Conservation (phyloP, 2,888 invertebrate genomes). For the Caenorhabditis wallacei region DNA sequence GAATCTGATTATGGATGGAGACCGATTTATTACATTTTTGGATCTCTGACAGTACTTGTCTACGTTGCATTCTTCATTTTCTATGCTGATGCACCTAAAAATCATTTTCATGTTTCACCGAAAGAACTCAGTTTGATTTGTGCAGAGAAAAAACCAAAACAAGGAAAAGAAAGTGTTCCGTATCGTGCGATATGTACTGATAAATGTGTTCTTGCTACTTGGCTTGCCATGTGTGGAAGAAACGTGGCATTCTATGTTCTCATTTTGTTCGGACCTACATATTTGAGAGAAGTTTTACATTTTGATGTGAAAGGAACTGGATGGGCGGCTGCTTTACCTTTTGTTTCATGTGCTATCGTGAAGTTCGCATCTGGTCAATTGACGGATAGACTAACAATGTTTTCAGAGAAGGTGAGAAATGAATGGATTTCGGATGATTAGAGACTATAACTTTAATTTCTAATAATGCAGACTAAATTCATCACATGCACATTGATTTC, state of each 20-base stretch:
- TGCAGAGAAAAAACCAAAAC: constrained; percentile 40
- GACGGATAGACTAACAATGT: constrained; percentile 64
- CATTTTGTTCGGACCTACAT: constrained; percentile 70
- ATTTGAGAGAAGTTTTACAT: constrained; percentile 67
- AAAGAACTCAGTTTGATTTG: constrained; percentile 59
- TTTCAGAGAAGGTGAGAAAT: constrained; percentile 60
- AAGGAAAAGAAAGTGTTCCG: constrained; percentile 58
- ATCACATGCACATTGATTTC: constrained; percentile 41
- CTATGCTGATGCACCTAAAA: constrained; percentile 65
- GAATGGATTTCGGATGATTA: too few species aligned
- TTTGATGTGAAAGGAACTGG: constrained; percentile 71
- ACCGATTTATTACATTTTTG: constrained; percentile 62
- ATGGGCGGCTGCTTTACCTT: constrained; percentile 71
- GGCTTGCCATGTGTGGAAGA: constrained; percentile 61
- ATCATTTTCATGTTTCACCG: constrained; percentile 50
- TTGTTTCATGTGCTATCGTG: constrained; percentile 63
- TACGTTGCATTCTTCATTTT: constrained; percentile 60
- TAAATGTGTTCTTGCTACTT: constrained; percentile 50
- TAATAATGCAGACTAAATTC: constrained; percentile 27
- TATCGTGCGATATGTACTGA: constrained; percentile 62
- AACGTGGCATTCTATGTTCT: constrained; percentile 72
- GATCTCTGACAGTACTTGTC: constrained; percentile 56
- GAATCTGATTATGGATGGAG: constrained; percentile 62
- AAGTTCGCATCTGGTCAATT: constrained; percentile 71
- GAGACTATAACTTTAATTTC: neutral